Percentiles rank a stretch among this genome's conserved stretches.
Conservation (phyloP, 1,140 invertebrate species). For the Oedothorax gibbosus region DNA sequence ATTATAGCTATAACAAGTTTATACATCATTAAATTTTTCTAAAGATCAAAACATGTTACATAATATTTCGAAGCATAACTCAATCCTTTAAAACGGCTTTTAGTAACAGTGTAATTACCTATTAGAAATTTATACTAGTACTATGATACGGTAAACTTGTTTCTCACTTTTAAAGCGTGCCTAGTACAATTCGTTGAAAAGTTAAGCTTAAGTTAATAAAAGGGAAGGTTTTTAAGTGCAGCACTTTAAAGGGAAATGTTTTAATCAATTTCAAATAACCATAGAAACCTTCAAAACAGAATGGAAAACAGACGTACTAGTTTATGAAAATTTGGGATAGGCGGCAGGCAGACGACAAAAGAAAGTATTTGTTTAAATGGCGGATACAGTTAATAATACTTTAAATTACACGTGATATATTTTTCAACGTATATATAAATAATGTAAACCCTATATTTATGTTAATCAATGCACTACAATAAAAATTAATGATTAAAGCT, state of each 20-base stretch:
- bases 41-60: too few relatives aligned
- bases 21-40: too few relatives aligned
- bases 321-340: too few relatives aligned
- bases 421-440: neutral
- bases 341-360: neutral
- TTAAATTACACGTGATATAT: neutral
- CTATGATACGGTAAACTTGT: too few relatives aligned
- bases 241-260: neutral
- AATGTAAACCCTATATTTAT: neutral
- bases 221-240: neutral
- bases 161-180: too few relatives aligned
- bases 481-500: neutral
- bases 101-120: too few relatives aligned
- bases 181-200: too few relatives aligned
- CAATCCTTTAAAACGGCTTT: too few relatives aligned
- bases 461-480: neutral
- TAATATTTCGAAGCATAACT: too few relatives aligned
- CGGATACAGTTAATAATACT: neutral
- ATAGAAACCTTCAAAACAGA: slow-evolving; percentile 23
- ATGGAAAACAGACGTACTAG: neutral
- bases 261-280: neutral
- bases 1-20: too few relatives aligned
- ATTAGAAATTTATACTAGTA: too few relatives aligned
- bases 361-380: neutral
- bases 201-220: too few relatives aligned